Evolutionary conservation across 1,140 invertebrate genomes (phyloP).

Genomic region (Drosophila biarmipes): DNA sequence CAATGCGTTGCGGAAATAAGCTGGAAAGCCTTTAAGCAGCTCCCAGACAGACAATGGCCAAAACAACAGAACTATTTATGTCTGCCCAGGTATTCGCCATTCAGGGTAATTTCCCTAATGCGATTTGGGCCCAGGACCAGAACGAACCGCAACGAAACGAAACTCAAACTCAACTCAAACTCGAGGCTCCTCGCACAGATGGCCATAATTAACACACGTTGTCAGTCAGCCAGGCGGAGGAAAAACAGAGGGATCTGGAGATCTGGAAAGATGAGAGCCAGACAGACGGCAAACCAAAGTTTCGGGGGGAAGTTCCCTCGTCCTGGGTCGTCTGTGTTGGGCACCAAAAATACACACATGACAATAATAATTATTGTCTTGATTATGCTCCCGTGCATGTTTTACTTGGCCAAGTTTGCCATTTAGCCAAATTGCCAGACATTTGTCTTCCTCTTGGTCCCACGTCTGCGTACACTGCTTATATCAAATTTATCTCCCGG

Average conservation of each 20-base stretch:
- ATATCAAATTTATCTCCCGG: conserved; percentile 38
- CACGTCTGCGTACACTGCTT: conserved; percentile 14
- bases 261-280: conserved; percentile 29
- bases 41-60: conserved; percentile 57
- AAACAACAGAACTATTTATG: conserved; percentile 62
- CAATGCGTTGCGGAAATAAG: conserved; percentile 46
- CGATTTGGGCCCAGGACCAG: conserved; percentile 48
- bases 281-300: conserved; percentile 42
- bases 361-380: conserved; percentile 83
- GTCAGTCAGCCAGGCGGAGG: conserved; percentile 47
- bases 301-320: conserved; percentile 27
- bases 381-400: conserved; percentile 80
- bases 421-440: conserved; percentile 83
- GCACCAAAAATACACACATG: conserved; percentile 72
- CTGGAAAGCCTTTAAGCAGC: conserved; percentile 74
- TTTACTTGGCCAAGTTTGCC: conserved; percentile 75
- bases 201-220: conserved; percentile 82
- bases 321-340: not conserved
- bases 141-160: conserved; percentile 27
- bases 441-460: conserved; percentile 62
- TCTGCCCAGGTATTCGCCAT: conserved; percentile 66
- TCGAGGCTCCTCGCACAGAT: conserved; percentile 55
- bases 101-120: conserved; percentile 78
- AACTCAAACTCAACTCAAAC: conserved; percentile 8
- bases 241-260: conserved; percentile 9